A percentile compares a stretch with the other conserved stretches of the same genome.
Conservation (phyloP, 2,888 invertebrate species). For the Horisme vitalbata region DNA sequence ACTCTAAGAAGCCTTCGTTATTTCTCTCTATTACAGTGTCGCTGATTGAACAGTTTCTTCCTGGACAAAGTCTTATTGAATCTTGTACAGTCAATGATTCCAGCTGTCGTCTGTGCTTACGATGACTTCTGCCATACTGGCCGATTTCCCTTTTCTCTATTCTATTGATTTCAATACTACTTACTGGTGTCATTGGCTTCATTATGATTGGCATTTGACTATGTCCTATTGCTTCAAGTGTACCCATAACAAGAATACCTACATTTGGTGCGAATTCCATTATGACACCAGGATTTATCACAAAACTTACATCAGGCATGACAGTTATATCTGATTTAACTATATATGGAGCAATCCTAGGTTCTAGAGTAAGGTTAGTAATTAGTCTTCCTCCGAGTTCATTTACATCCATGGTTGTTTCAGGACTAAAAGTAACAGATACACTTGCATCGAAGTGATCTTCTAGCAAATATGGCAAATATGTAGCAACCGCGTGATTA, state of each 20-base stretch:
- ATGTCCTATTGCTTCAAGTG: constrained; percentile 91
- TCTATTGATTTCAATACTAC: constrained; percentile 61
- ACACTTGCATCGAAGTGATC: constrained; percentile 90
- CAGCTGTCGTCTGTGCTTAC: constrained; percentile 76
- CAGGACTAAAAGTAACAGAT: constrained; percentile 86
- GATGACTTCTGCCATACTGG: constrained; percentile 57
- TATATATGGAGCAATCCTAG: constrained; percentile 87
- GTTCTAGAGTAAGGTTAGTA: constrained; percentile 85
- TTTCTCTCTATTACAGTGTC: constrained; percentile 75
- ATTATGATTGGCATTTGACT: constrained; percentile 89
- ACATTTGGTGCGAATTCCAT: constrained; percentile 98
- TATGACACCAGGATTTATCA: constrained; percentile 93
- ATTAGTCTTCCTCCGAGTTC: constrained; percentile 90
- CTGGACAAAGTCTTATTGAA: constrained; percentile 90
- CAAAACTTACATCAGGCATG: constrained; percentile 95
- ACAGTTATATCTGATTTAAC: constrained; percentile 96
- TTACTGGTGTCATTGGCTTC: constrained; percentile 81
- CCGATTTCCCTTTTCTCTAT: constrained; percentile 66
- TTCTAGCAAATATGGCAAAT: constrained; percentile 92
- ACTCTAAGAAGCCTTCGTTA: constrained; percentile 95
- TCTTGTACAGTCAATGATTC: constrained; percentile 82
- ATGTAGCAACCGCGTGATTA: constrained; percentile 96
- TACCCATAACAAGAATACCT: constrained; percentile 96
- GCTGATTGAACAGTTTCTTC: constrained; percentile 85
- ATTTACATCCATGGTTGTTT: constrained; percentile 83